phyloP scores from a whole-genome alignment of 1,140 invertebrate genomes.

The Drosophila kepulauana region DNA sequence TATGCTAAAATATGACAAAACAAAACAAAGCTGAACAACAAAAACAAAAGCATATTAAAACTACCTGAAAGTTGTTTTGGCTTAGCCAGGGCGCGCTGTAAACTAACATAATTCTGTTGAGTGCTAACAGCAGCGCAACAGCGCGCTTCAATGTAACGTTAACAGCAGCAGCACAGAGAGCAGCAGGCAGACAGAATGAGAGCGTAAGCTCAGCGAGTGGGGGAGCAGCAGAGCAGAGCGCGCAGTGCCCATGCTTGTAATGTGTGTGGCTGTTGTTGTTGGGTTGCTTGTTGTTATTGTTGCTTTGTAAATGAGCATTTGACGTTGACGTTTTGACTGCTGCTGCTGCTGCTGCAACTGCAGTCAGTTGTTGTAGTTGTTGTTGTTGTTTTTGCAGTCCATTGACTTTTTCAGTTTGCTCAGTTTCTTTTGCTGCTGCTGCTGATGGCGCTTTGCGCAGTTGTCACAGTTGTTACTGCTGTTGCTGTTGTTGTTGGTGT shows the following conservation, averaged over 20 bases:
- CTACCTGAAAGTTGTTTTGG: conserved; percentile 27
- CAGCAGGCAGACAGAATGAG: conserved; percentile 28
- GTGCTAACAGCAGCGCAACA: conserved; percentile 49
- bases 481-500: conserved; percentile 9
- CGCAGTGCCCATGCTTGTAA: conserved; percentile 40
- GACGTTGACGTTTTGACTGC: conserved; percentile 57
- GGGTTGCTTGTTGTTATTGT: conserved; percentile 39
- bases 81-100: conserved; percentile 23
- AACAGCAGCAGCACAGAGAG: conserved; percentile 29
- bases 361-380: conserved; percentile 44
- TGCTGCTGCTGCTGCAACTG: conserved; percentile 29
- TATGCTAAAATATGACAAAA: conserved; percentile 31
- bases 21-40: background rate
- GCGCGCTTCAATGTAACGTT: conserved; percentile 24
- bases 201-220: conserved; percentile 32
- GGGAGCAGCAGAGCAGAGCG: conserved; percentile 24
- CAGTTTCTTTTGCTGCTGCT: conserved; percentile 51
- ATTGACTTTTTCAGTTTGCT: conserved; percentile 73
- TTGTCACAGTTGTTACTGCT: conserved; percentile 50
- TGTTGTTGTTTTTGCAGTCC: conserved; percentile 72
- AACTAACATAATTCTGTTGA: conserved; percentile 39
- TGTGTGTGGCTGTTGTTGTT: conserved; percentile 40
- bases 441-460: conserved; percentile 46
- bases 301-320: conserved; percentile 56
- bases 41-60: background rate